phyloP scores from a whole-genome alignment of 1,140 invertebrate species.

The Pristionchus pacificus region DNA sequence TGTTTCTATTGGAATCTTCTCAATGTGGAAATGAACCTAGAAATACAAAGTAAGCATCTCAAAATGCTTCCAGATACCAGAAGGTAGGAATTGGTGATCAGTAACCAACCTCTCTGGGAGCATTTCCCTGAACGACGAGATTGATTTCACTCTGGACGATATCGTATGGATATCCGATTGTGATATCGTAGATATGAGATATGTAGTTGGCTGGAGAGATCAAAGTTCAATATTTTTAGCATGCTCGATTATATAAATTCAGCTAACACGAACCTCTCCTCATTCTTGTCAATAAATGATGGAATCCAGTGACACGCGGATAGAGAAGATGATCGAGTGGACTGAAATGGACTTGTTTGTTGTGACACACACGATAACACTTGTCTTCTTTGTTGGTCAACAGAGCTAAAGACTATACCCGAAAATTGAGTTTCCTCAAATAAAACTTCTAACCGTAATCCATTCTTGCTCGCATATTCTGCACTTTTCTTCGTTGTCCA shows the following conservation, averaged over 20 bases:
- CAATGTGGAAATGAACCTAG: slow-evolving; percentile 51
- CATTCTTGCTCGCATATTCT: slow-evolving; percentile 49
- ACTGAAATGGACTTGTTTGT: too few relatives aligned
- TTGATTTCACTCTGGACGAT: slow-evolving; percentile 69
- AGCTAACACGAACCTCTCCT: slow-evolving; percentile 46
- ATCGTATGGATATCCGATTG: slow-evolving; percentile 70
- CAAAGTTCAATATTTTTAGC: background rate
- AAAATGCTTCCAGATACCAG: too few relatives aligned
- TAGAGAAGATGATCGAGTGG: slow-evolving; percentile 50
- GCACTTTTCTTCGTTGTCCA: slow-evolving; percentile 59
- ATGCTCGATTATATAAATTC: too few relatives aligned
- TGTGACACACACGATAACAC: too few relatives aligned
- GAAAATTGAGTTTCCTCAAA: too few relatives aligned
- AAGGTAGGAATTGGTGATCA: too few relatives aligned
- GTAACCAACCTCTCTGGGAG: slow-evolving; percentile 29
- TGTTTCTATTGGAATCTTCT: slow-evolving; percentile 37
- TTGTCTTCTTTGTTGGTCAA: too few relatives aligned
- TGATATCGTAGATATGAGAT: slow-evolving; percentile 74
- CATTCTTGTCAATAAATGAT: slow-evolving; percentile 54
- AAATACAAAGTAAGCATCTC: too few relatives aligned
- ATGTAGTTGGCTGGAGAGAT: slow-evolving; percentile 63
- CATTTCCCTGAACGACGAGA: slow-evolving; percentile 45
- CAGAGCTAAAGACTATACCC: too few relatives aligned
- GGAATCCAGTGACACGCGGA: slow-evolving; percentile 52
- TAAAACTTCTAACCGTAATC: too few relatives aligned